These are phyloP conservation scores for Polylopha cassiicola DNA, from an alignment of 2,888 invertebrate species.

Conservation along the genomic window DNA sequence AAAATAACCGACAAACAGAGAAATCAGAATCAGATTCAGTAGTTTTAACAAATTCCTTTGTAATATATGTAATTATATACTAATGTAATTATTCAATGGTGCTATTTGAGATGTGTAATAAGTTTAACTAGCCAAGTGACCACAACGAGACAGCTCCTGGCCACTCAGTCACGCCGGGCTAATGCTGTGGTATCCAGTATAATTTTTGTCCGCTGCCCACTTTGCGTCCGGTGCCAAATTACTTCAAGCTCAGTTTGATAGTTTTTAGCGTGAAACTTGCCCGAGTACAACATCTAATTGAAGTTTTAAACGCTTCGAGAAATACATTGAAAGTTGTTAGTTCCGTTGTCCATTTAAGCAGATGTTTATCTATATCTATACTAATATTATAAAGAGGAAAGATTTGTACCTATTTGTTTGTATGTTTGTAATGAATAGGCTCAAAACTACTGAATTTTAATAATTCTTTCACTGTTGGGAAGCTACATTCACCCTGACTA, in stretches of 20 bases:
- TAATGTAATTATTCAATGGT: too few relatives aligned
- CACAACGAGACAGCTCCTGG: background rate
- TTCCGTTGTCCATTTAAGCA: conserved; percentile 9
- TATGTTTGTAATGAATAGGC: too few relatives aligned
- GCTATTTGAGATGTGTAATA: background rate
- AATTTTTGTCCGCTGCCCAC: conserved; percentile 17
- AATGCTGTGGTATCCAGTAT: conserved; percentile 10
- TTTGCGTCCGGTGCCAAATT: conserved; percentile 20
- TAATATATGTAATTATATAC: too few relatives aligned
- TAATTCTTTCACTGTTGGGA: too few relatives aligned
- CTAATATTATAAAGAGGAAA: too few relatives aligned
- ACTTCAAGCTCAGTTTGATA: conserved; percentile 18
- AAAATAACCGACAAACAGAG: too few relatives aligned
- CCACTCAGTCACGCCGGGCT: background rate
- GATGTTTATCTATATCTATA: too few relatives aligned
- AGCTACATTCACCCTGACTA: too few relatives aligned
- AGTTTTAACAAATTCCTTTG: too few relatives aligned
- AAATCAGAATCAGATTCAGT: too few relatives aligned
- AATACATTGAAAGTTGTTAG: conserved; percentile 16
- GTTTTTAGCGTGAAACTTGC: conserved; percentile 17
- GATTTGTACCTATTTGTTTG: too few relatives aligned
- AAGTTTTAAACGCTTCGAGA: conserved; percentile 20
- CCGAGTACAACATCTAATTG: conserved; percentile 19
- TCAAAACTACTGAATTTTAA: too few relatives aligned
- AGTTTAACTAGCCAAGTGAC: background rate